Base-by-base conservation (phyloP, 2,797 vertebrate genomes). In the Diglossa cyanea region DNA sequence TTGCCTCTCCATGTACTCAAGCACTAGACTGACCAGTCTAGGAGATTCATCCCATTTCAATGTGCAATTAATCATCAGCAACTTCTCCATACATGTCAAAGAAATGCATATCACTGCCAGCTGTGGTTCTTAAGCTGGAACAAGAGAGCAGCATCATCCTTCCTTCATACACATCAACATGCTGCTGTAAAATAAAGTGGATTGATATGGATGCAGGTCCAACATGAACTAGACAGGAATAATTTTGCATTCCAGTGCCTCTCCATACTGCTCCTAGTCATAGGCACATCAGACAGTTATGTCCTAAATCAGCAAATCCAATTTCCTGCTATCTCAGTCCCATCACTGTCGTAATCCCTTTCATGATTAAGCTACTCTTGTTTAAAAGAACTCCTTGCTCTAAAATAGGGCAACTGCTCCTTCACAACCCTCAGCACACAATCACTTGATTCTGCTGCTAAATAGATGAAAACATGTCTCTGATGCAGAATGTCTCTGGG, bases 241-340 rank as follows among this genome's bases (percentile, higher is more conserved):
- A 54, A 90, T 91, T 93, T 90, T 91, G 60, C 30, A 48, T 94
- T 90, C 71, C 62, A 45, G 21, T 84, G 63, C n/a, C 68, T 95
- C 88, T 87, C 35, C 62, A 16, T 78, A 40, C 30, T 57, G 45
- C 61, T 68, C 18, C 25, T 90, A 83, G 53, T 87, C 61, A 91
- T 13, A 74, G 50, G 10, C 76, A 86, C 62, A 81, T 81, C 84
- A 90, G 89, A 67, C 7, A 6, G 53, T 80, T 86, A 70, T 57
- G 62, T 90, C 85, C 79, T 92, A 93, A 94, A 94, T 94, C 80
- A 88, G 83, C 77, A 95, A 96, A 93, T 93, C 72, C 57, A 94
- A 94, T 94, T 95, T 94, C 72, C 91, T 92, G 40, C 58, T 75
- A 58, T 88, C 86, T 93, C 70, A 48, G 54, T 61, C 42, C 79